Percentiles rank a stretch among this genome's conserved stretches.
phyloP scores from a whole-genome alignment of 1,140 invertebrate species.

The Aphelinus certus region DNA sequence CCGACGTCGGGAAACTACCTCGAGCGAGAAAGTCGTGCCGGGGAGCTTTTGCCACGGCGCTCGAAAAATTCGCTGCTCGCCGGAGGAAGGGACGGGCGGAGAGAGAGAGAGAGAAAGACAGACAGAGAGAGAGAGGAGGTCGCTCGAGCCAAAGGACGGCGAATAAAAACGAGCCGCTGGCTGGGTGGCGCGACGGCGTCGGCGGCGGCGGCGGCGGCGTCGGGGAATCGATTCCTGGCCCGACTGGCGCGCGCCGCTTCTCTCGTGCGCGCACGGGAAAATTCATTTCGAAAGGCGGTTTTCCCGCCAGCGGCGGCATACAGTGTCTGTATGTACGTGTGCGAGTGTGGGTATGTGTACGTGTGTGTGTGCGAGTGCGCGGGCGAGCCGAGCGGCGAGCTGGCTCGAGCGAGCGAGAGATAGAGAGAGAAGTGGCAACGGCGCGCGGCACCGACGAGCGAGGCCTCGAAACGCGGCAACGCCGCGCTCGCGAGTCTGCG shows the following conservation, averaged over 20 bases:
- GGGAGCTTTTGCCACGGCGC: too few relatives aligned
- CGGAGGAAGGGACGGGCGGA: too few relatives aligned
- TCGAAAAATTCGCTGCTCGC: too few relatives aligned
- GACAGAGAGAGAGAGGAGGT: too few relatives aligned
- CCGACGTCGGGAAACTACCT: too few relatives aligned
- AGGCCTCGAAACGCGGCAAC: conserved; percentile 65
- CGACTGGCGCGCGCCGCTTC: not conserved
- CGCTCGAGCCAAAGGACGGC: too few relatives aligned
- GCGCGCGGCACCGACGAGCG: conserved; percentile 43
- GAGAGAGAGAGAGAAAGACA: too few relatives aligned
- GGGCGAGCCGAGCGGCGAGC: too few relatives aligned
- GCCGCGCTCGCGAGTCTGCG: conserved; percentile 50
- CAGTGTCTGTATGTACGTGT: conserved; percentile 35
- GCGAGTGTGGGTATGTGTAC: conserved; percentile 34
- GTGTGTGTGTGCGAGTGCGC: too few relatives aligned
- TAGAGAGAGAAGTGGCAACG: conserved; percentile 34
- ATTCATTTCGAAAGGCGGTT: conserved; percentile 63
- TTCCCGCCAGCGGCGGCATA: conserved; percentile 60
- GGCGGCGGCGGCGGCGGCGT: not conserved
- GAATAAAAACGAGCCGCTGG: too few relatives aligned
- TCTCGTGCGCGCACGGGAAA: conserved; percentile 49
- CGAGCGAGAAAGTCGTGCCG: too few relatives aligned
- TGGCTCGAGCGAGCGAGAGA: conserved; percentile 20
- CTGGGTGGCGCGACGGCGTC: not conserved
- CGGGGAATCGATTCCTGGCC: conserved; percentile 34